phyloP scores from a whole-genome alignment of 2,113 vertebrate species.

The Tragelaphus scriptus region DNA sequence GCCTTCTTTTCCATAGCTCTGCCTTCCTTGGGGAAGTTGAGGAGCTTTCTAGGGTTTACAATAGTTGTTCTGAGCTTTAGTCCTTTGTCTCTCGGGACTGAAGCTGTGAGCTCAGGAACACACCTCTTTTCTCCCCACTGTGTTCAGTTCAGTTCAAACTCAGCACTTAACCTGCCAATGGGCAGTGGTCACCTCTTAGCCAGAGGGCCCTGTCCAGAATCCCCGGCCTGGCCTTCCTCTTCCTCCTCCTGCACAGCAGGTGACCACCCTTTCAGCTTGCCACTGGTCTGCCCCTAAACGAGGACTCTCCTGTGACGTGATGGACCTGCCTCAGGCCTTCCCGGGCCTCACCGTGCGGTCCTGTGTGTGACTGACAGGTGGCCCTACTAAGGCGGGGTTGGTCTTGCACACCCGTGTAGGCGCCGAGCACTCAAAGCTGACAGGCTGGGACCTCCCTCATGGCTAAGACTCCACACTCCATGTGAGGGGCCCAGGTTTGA shows the following conservation, averaged over 20 bases:
- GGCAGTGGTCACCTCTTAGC: too few species aligned
- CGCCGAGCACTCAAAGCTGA: background rate
- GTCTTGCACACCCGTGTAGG: accelerated
- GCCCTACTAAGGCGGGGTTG: accelerated
- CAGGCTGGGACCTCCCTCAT: accelerated
- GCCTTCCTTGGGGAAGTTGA: background rate
- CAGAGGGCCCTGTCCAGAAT: background rate
- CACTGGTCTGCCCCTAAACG: background rate
- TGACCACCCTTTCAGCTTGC: background rate
- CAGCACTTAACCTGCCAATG: background rate
- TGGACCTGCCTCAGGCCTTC: background rate
- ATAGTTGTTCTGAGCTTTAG: background rate
- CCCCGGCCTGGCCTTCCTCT: background rate
- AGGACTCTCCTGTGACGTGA: accelerated
- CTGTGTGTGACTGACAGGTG: accelerated
- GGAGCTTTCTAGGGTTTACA: too few species aligned
- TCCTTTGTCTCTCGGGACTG: background rate
- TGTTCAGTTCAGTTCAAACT: background rate
- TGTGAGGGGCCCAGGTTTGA: background rate
- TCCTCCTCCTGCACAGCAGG: too few species aligned
- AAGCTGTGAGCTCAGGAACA: background rate
- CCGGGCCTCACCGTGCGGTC: accelerated
- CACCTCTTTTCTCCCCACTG: background rate
- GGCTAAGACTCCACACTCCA: background rate
- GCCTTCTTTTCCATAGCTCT: too few species aligned